phyloP scores from a whole-genome alignment of 2,888 invertebrate genomes.

The Trissolcus japonicus region DNA sequence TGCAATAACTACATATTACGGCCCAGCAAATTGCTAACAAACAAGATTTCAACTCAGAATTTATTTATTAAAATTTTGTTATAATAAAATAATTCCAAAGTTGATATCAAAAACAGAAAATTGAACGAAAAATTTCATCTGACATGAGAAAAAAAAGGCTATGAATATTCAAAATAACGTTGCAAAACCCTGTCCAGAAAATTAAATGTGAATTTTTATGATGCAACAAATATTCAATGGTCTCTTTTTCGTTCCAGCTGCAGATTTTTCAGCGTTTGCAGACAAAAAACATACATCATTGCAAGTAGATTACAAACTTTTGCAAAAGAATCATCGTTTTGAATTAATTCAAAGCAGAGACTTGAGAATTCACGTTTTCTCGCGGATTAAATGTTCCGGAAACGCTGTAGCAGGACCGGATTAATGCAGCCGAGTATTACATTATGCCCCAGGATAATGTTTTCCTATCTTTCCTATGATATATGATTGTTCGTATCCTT shows the following conservation, averaged over 20 bases:
- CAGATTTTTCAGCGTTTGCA: background rate
- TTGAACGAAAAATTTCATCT: too few species aligned
- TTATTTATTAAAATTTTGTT: background rate
- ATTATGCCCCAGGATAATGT: conserved; percentile 35
- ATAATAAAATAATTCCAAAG: background rate
- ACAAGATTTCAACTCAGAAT: conserved; percentile 44
- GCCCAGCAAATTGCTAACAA: conserved; percentile 46
- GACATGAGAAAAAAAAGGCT: too few species aligned
- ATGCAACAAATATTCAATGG: too few species aligned
- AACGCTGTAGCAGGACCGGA: conserved; percentile 29
- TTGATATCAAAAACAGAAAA: too few species aligned
- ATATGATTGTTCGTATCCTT: conserved; percentile 34
- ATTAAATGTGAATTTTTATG: too few species aligned
- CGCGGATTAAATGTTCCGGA: conserved; percentile 50
- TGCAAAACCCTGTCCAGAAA: too few species aligned
- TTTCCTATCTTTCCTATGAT: conserved; percentile 37
- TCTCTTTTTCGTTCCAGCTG: background rate
- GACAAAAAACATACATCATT: too few species aligned
- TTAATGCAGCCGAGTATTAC: conserved; percentile 38
- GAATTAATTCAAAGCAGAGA: conserved; percentile 43
- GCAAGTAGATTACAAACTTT: conserved; percentile 27
- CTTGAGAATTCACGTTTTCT: conserved; percentile 30
- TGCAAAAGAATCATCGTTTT: conserved; percentile 38
- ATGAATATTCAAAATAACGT: too few species aligned
- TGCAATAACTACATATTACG: background rate